A percentile compares a stretch with the other conserved stretches of the same genome.
These are phyloP conservation scores for Adrianichthys oophorus DNA, from an alignment of 2,797 vertebrate species.

Conservation along the genomic window DNA sequence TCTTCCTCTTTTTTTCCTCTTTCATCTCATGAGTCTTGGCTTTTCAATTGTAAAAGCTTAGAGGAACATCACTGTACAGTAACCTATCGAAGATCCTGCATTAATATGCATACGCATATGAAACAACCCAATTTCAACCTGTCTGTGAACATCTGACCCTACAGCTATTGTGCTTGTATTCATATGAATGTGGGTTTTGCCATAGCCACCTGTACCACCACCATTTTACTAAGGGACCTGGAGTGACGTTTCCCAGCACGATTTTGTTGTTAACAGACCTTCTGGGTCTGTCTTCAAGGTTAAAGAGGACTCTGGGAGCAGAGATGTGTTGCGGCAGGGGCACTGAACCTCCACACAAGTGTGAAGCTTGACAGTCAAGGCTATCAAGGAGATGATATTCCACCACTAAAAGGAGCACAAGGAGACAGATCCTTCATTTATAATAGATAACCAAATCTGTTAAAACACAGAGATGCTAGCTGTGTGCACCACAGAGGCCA, in stretches of 20 bases:
- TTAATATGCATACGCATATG: constrained; percentile 84
- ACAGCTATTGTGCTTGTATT: constrained; percentile 32
- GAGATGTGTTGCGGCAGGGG: constrained; percentile 17
- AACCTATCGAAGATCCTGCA: constrained; percentile 76
- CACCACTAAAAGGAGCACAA: constrained; percentile 57
- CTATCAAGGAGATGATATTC: constrained; percentile 68
- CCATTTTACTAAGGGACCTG: constrained; percentile 19
- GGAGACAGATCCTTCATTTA: constrained; percentile 81
- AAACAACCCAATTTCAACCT: constrained; percentile 75
- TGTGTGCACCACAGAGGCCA: constrained; percentile 63
- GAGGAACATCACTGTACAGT: constrained; percentile 76
- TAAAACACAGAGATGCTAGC: constrained; percentile 73
- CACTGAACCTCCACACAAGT: constrained; percentile 66
- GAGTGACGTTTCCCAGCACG: constrained; percentile 45
- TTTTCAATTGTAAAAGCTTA: constrained; percentile 82
- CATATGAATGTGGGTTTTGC: constrained; percentile 33
- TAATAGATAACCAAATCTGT: constrained; percentile 82
- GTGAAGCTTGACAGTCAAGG: constrained; percentile 66
- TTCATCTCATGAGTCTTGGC: constrained; percentile 76
- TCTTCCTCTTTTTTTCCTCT: constrained; percentile 48
- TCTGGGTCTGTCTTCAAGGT: constrained; percentile 67
- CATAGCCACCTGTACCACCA: constrained; percentile 56
- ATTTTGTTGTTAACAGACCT: constrained; percentile 56
- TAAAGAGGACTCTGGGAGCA: constrained; percentile 61
- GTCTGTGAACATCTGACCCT: constrained; percentile 64